A percentile compares a stretch with the other conserved stretches of the same genome.
These are phyloP conservation scores for Cebidichthys violaceus DNA, from an alignment of 2,113 vertebrate species.

Conservation along the genomic window DNA sequence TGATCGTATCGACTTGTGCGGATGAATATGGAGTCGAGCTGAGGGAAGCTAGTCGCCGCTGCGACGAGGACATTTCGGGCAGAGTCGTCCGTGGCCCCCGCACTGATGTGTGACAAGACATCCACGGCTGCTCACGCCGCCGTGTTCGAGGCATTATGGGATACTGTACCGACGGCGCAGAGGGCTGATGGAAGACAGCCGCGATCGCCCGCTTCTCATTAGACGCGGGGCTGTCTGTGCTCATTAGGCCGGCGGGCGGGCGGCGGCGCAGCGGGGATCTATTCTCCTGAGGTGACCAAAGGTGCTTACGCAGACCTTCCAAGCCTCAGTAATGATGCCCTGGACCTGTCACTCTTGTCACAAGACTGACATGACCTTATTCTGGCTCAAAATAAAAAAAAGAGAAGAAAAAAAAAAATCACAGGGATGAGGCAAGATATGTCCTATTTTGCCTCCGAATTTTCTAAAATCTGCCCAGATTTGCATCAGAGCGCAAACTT, in stretches of 20 bases:
- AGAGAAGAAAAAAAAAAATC: not conserved
- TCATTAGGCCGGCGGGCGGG: constrained; percentile 70
- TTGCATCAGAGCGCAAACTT: constrained; percentile 25
- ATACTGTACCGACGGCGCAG: constrained; percentile 45
- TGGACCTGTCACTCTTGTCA: constrained; percentile 72
- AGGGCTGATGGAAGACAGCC: constrained; percentile 70
- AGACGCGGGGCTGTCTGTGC: constrained; percentile 63
- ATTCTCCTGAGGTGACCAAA: constrained; percentile 78
- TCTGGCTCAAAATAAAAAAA: constrained; percentile 32
- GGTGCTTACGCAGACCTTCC: constrained; percentile 75
- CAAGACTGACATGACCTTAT: constrained; percentile 74
- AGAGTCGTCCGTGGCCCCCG: not conserved
- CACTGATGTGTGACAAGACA: constrained; percentile 57
- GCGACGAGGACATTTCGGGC: constrained; percentile 25
- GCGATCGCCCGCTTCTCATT: constrained; percentile 71
- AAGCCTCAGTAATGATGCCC: constrained; percentile 77
- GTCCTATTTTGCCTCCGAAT: constrained; percentile 9
- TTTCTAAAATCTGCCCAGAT: constrained; percentile 29
- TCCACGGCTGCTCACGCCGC: constrained; percentile 17
- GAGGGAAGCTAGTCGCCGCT: not conserved
- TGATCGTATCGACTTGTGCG: not conserved
- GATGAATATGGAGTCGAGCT: constrained; percentile 5
- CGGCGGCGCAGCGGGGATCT: constrained; percentile 57
- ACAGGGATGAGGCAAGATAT: constrained; percentile 49
- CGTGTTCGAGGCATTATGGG: constrained; percentile 66